Conservation (phyloP, 2,113 vertebrate genomes). For the Oenanthe melanoleuca region DNA sequence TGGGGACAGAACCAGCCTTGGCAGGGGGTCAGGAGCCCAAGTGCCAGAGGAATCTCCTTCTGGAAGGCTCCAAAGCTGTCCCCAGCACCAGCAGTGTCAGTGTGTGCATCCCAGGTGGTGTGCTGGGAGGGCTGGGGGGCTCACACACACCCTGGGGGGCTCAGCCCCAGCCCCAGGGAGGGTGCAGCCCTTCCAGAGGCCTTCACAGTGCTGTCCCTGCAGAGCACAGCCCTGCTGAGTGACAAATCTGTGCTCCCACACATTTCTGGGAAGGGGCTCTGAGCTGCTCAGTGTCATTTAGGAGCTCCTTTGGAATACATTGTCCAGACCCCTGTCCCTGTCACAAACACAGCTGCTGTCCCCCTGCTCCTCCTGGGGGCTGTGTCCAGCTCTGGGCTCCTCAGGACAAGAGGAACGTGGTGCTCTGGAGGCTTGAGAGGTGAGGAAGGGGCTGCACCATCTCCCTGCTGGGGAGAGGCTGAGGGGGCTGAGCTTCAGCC, state of each 20-base stretch:
- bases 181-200: not conserved
- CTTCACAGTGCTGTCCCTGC: rapidly evolving
- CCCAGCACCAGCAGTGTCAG: not conserved
- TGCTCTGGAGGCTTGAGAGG: not conserved
- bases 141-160: not conserved
- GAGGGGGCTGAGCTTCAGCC: not conserved
- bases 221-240: not conserved
- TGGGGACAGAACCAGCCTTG: not conserved
- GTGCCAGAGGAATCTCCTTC: not conserved
- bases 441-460: not conserved
- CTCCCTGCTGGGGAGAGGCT: not conserved
- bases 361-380: not conserved
- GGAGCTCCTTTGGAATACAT: not conserved
- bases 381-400: not conserved
- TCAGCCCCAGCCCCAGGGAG: not conserved
- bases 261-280: not conserved
- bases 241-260: not conserved
- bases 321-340: not conserved
- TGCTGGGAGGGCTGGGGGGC: not conserved
- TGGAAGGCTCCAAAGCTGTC: not conserved
- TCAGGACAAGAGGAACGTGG: not conserved
- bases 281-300: not conserved
- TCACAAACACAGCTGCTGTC: not conserved
- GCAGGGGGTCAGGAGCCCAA: not conserved
- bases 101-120: not conserved